Evolutionary conservation across 2,797 vertebrate genomes (phyloP), one percentile per base, ranked within the genome.

Genomic region (Falco biarmicus): DNA sequence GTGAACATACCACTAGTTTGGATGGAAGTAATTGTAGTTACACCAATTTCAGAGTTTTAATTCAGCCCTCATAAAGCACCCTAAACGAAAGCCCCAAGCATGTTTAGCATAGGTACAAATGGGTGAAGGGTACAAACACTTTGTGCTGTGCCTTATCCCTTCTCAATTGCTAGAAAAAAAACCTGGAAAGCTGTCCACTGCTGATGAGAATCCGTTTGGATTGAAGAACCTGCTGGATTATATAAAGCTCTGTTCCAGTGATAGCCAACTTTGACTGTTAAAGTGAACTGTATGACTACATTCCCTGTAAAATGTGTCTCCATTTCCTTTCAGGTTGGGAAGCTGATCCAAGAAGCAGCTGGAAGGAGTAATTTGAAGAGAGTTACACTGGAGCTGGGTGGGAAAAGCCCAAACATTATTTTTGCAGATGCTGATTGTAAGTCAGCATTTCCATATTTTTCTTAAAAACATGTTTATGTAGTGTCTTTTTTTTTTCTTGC

Each of bases 351-450:
- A 98, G 99, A 99, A 98, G 99, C 99, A 97, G 99, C 99, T 97
- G 99, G 99, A 97, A 99, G 98, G 98, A 99, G 99, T 97, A 99
- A 99, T 98, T 98, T 99, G 98, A 99, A 99, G 98, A 99, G 99
- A 98, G 99, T 99, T 93, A 99, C 99, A 28, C 98, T 99, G 98
- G 99, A 99, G 97, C 98, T 99, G 87, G 99, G 99, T 97, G 99
- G 99, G 90, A 99, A 99, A 98, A 99, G 99, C 97, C 99, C 99
- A 94, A 99, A 99, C 98, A 99, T 99, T 97, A 99, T 99, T 98
- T 99, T 99, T 96, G 99, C 99, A 97, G 99, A 99, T 98, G 99
- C 99, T 60, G 99, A 99, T 96, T 98, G 99, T 99, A 98, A 99
- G 99, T 99, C 97, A 80, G 60, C 61, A 74, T 43, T 89, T 93